phyloP scores from a whole-genome alignment of 2,888 invertebrate genomes.

The Eristalis pertinax region DNA sequence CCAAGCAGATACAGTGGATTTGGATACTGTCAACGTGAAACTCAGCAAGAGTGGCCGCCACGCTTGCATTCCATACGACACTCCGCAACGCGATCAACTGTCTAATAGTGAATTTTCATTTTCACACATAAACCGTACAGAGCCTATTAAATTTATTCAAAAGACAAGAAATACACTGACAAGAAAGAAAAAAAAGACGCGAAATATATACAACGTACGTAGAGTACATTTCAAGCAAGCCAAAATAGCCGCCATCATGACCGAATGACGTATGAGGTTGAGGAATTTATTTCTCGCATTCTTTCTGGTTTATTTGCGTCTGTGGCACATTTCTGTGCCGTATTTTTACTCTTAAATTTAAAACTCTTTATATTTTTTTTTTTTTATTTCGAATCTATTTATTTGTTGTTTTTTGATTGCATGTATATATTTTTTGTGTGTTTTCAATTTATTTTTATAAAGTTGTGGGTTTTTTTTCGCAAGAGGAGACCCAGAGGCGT shows the following conservation, averaged over 20 bases:
- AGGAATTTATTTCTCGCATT: slow-evolving; percentile 69
- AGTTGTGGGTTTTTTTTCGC: slow-evolving; percentile 27
- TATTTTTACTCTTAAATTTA: slow-evolving; percentile 60
- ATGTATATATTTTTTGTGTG: slow-evolving; percentile 12
- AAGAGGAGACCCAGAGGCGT: slow-evolving; percentile 66
- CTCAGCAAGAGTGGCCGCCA: background rate
- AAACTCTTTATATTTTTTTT: slow-evolving; percentile 8
- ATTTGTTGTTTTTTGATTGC: slow-evolving; percentile 9
- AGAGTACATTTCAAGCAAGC: slow-evolving; percentile 28
- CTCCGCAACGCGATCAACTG: slow-evolving; percentile 63
- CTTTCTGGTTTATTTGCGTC: slow-evolving; percentile 69
- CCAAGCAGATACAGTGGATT: background rate
- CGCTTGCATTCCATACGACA: slow-evolving; percentile 43
- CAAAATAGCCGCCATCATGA: slow-evolving; percentile 65
- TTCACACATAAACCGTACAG: slow-evolving; percentile 19
- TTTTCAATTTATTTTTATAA: slow-evolving; percentile 49
- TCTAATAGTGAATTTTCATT: slow-evolving; percentile 41
- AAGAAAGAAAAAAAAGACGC: no score
- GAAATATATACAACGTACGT: background rate
- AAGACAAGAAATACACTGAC: background rate
- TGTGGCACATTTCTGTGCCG: slow-evolving; percentile 68
- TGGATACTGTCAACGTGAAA: background rate
- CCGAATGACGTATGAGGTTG: slow-evolving; percentile 70
- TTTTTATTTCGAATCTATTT: slow-evolving; percentile 23
- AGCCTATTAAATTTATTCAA: slow-evolving; percentile 19